Percentiles rank a stretch among this genome's conserved stretches.
Conservation (phyloP, 2,888 invertebrate species). For the Zootermopsis nevadensis region DNA sequence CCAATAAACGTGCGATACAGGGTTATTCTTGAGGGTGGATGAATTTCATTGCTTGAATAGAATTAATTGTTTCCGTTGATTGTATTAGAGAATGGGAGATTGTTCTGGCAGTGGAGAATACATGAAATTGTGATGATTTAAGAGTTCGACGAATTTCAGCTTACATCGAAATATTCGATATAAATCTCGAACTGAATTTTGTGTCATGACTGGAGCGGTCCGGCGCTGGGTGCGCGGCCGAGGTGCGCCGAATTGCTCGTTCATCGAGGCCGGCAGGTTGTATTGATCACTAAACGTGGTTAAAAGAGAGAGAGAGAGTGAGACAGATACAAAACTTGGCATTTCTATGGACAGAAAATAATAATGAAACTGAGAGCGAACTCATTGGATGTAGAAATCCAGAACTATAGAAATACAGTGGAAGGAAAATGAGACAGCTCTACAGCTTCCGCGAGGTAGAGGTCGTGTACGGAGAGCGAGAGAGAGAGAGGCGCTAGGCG, state of each 20-base stretch:
- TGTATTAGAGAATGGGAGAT: no score
- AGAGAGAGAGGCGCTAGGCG: neutral
- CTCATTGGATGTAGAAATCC: neutral
- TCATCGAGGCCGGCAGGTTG: constrained; percentile 4
- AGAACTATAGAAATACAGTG: neutral
- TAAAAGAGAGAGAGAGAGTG: constrained; percentile 42
- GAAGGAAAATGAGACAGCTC: neutral
- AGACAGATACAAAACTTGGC: constrained; percentile 10
- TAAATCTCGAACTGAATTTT: no score
- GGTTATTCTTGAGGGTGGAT: no score
- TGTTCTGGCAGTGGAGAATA: neutral
- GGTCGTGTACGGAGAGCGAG: neutral
- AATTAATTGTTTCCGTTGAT: no score
- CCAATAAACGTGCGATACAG: no score
- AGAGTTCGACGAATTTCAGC: neutral
- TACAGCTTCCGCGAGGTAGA: no score
- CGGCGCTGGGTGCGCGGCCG: constrained; percentile 3
- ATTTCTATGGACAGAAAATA: neutral
- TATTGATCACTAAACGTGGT: constrained; percentile 48
- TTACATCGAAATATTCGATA: neutral
- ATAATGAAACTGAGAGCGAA: constrained; percentile 21
- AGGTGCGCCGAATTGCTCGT: neutral
- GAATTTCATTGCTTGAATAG: no score
- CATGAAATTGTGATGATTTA: neutral
- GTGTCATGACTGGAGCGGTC: neutral